Percentiles rank a stretch among this genome's conserved stretches.
Evolutionary conservation across 2,888 invertebrate species (phyloP).

Genomic region (Dynastes tityus): DNA sequence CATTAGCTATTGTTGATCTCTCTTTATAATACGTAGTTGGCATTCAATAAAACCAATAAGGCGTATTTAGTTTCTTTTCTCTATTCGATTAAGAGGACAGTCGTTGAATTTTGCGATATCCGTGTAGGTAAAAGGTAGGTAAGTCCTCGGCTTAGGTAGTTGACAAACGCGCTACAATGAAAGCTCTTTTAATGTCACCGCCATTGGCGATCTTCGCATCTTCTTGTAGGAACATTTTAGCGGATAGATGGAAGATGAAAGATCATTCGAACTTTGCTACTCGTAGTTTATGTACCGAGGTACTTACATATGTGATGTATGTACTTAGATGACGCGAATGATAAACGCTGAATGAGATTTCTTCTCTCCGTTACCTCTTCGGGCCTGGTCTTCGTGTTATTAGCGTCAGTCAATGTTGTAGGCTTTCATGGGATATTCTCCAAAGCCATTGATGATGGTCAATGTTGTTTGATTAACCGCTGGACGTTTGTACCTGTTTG

Average conservation of each 20-base stretch:
- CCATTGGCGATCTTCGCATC: neutral
- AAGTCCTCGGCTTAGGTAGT: neutral
- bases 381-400: slow-evolving; percentile 13
- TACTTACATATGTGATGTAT: neutral
- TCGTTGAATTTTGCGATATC: slow-evolving; percentile 5
- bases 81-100: neutral
- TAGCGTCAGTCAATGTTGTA: slow-evolving; percentile 3
- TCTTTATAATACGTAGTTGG: neutral
- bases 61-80: neutral
- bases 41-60: neutral
- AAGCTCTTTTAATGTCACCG: slow-evolving; percentile 20
- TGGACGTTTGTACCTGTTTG: no score
- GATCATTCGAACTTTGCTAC: neutral
- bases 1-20: no score
- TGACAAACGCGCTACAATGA: slow-evolving; percentile 4
- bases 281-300: neutral
- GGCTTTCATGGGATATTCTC: neutral
- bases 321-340: slow-evolving; percentile 8
- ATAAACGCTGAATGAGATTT: slow-evolving; percentile 19
- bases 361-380: slow-evolving; percentile 1
- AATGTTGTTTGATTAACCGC: neutral
- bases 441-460: neutral
- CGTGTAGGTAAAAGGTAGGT: neutral
- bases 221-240: neutral
- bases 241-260: neutral